A percentile compares a stretch with the other conserved stretches of the same genome.
Conservation (phyloP, 2,888 invertebrate genomes). For the Drosophila putrida region DNA sequence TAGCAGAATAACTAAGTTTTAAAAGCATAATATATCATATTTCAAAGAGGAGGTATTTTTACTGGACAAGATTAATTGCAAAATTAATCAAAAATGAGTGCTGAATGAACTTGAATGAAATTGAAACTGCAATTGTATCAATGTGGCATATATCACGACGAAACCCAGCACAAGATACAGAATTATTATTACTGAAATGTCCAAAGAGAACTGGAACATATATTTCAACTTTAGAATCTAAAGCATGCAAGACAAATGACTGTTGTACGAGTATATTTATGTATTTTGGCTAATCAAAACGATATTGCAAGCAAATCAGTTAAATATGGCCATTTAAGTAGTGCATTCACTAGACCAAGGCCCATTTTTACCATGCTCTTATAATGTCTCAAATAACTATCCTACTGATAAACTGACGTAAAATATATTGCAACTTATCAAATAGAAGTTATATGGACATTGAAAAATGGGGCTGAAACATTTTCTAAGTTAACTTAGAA, state of each 20-base stretch:
- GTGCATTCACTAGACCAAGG: too few species aligned
- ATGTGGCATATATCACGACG: slow-evolving; percentile 6
- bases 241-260: neutral
- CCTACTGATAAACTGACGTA: too few species aligned
- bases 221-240: too few species aligned
- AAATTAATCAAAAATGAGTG: neutral
- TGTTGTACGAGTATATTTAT: neutral
- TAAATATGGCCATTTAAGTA: neutral
- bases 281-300: neutral
- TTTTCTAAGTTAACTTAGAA: too few species aligned
- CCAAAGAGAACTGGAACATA: neutral
- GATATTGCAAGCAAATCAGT: neutral
- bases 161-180: neutral
- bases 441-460: too few species aligned
- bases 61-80: slow-evolving; percentile 12
- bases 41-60: slow-evolving; percentile 1
- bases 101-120: slow-evolving; percentile 11
- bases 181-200: neutral
- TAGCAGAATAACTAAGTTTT: neutral
- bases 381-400: too few species aligned
- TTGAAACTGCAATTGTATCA: neutral
- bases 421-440: too few species aligned
- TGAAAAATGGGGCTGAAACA: too few species aligned
- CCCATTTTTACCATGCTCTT: too few species aligned
- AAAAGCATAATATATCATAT: slow-evolving; percentile 5